Evolutionary conservation across 2,888 invertebrate genomes (phyloP).

Genomic region (Trilocha varians): DNA sequence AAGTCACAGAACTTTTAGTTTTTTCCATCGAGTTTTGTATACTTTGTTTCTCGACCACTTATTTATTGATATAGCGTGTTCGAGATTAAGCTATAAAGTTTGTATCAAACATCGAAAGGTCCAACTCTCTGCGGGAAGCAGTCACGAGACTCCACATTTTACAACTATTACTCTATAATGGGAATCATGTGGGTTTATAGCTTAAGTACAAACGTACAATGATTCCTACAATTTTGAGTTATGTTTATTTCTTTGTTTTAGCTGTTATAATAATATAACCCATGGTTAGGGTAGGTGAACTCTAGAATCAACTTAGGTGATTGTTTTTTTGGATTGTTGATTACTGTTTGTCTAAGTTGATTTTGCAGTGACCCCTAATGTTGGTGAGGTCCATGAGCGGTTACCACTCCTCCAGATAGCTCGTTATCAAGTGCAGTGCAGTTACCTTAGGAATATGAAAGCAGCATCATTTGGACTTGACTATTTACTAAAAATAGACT

Average conservation of each 20-base stretch:
- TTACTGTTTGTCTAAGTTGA: too few species aligned
- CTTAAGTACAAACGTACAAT: conserved; percentile 20
- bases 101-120: conserved; percentile 35
- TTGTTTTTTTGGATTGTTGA: too few species aligned
- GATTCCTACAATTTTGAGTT: conserved; percentile 27
- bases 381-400: too few species aligned
- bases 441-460: too few species aligned
- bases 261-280: too few species aligned
- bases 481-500: too few species aligned
- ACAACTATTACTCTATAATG: conserved; percentile 58
- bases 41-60: conserved; percentile 46
- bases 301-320: too few species aligned
- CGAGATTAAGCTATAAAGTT: conserved; percentile 68
- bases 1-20: conserved; percentile 8
- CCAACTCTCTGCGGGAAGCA: conserved; percentile 59
- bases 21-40: conserved; percentile 19
- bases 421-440: too few species aligned
- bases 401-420: too few species aligned
- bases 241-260: conserved; percentile 21
- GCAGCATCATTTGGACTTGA: too few species aligned
- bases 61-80: conserved; percentile 62
- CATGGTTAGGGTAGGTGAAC: too few species aligned
- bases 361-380: too few species aligned
- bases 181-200: conserved; percentile 32
- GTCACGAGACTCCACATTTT: conserved; percentile 50